Evolutionary conservation across 2,888 invertebrate genomes (phyloP), one percentile per base, ranked within the genome.

Genomic region (Lithophane ornitopus): DNA sequence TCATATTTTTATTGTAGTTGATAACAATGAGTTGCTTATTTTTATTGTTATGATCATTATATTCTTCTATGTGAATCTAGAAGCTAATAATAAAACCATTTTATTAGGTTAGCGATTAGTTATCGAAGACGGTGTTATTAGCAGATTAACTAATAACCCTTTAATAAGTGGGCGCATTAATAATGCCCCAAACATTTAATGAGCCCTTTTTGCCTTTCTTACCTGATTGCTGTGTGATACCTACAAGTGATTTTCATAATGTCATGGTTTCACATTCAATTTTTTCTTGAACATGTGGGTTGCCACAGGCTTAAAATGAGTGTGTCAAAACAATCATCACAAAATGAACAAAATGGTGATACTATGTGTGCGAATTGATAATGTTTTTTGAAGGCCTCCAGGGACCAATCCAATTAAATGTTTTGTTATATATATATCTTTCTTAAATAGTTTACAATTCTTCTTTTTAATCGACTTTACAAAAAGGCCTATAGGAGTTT

Each of bases 1-100:
- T 68, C 44, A 59, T 68, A 46, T 22, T 70, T 54, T 52, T 58
- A 76, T 68, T 76, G 68, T 44, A 26, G n/a, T 8, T 26, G 9
- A 26, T 22, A 52, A 59, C 28, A 68, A 67, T 52, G 41, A 26
- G 26, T 58, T 46, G 8, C 4, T 46, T 41, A 41, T 22, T 74
- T 34, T 22, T 19, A 67, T 59, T 76, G 26, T 76, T 19, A 59
- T 22, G 16, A 14, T 54, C 16, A 39, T 1, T 28, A 58, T 58
- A 26, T 49, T n/a, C n/a, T 70, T 14, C 12, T 14, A 14, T 26
- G 4, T 26, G 14, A 22, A 39, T 12, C 1, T 4, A 63, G 46
- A 46, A 8, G 19, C 22, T 39, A 39, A 6, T 39, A 26, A 28
- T 66, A 26, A 26, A 52, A n/a, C 7, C 0, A 22, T 52, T 66